Evolutionary conservation across 2,888 invertebrate species (phyloP), one percentile per base, ranked within the genome.

Genomic region (Rhimphoctona megacephalus): DNA sequence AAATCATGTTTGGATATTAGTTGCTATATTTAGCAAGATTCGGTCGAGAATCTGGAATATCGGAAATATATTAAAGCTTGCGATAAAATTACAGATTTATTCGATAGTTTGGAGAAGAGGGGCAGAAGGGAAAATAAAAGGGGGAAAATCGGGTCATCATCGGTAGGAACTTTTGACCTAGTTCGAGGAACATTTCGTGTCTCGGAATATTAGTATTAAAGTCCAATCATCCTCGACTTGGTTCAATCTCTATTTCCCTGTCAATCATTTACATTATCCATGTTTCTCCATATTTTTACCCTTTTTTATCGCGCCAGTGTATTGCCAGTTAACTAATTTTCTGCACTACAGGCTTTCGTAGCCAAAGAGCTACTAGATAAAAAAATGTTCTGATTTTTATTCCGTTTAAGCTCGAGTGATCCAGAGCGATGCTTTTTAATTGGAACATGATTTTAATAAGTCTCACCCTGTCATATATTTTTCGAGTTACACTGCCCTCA

Each of bases 151-250:
- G 70, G 72, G 72, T 70, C 77, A 83, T 72, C 49, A 78, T 72
- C 83, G 72, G 52, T 72, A 72, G 39, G 52, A 52, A 66, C 77
- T 78, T 77, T 30, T 72, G 72, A 78, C 77, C 83, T 64, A 78
- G 83, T 78, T 83, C 30, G 11, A 52, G 39, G 25, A 64, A 69
- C 64, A 78, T 64, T 69, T 77, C 77, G 67, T 52, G 64, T 83
- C 39, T 49, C 70, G 72, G 64, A 77, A 72, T 83, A 78, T 83
- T 70, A 72, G 52, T 83, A 78, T 83, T 52, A 72, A 78, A 78
- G 83, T 78, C 43, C 64, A 70, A 83, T 72, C 72, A 77, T 43
- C 70, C 36, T 70, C 30, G 9, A 30, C 25, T 2, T 19, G 52
- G 70, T 9, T 70, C 33, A 70, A 52, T 69, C 43, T 43, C n/a